A percentile compares a stretch with the other conserved stretches of the same genome.
phyloP scores from a whole-genome alignment of 2,113 vertebrate species.

The Agelaius phoeniceus region DNA sequence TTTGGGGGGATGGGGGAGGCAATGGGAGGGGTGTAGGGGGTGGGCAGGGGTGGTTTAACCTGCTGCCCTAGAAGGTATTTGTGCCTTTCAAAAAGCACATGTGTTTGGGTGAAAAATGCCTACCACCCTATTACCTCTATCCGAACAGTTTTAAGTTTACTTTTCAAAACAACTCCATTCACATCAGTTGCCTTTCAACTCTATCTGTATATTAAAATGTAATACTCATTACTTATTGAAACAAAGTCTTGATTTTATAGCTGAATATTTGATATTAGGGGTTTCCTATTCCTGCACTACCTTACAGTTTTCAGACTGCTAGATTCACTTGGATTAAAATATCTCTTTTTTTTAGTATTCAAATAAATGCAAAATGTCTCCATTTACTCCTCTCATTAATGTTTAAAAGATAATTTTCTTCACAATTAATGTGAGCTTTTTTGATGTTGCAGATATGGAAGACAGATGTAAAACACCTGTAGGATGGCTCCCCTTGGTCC shows the following conservation, averaged over 20 bases:
- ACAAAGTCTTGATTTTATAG: not conserved
- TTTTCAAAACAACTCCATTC: not conserved
- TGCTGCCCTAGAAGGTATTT: not conserved
- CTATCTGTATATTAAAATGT: not conserved
- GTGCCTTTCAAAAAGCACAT: not conserved
- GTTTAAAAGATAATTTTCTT: not conserved
- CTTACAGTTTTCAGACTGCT: not conserved
- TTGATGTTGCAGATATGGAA: not conserved
- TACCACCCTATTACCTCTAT: not conserved
- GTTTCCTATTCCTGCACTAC: not conserved
- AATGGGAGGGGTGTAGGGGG: too few relatives aligned
- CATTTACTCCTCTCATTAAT: not conserved
- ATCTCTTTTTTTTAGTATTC: not conserved
- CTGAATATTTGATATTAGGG: not conserved
- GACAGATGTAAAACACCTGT: not conserved
- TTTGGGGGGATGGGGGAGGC: not conserved
- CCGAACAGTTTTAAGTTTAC: not conserved
- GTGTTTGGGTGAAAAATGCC: not conserved
- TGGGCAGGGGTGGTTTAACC: not conserved
- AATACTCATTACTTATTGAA: not conserved
- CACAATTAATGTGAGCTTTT: not conserved
- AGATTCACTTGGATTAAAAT: not conserved
- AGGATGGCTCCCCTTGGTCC: not conserved
- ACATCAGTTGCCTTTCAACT: not conserved
- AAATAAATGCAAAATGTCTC: not conserved